A percentile compares a stretch with the other conserved stretches of the same genome.
Conservation (phyloP, 2,113 vertebrate genomes). For the Elanus axillaris region DNA sequence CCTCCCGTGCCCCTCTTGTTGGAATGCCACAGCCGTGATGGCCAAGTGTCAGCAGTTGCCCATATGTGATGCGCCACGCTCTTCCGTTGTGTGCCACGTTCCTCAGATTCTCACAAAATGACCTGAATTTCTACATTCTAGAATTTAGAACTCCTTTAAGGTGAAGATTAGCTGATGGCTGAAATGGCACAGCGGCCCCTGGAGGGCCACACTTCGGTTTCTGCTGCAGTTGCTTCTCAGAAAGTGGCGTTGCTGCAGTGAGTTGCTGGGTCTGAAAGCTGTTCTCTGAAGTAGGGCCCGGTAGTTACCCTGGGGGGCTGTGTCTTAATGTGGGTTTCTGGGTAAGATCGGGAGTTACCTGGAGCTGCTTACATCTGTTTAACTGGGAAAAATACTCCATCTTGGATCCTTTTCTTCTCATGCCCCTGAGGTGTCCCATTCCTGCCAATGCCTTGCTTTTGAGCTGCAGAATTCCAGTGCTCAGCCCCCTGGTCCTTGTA, state of each 20-base stretch:
- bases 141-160: background rate
- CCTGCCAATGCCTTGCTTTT: background rate
- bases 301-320: background rate
- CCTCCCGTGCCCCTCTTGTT: background rate
- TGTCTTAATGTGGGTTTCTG: background rate
- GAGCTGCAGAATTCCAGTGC: background rate
- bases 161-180: background rate
- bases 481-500: background rate
- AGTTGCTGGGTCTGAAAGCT: background rate
- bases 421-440: background rate
- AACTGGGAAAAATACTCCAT: background rate
- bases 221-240: background rate
- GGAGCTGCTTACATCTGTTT: background rate
- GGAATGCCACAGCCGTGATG: background rate
- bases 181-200: background rate
- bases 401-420: background rate
- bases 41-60: background rate
- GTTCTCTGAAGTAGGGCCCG: background rate
- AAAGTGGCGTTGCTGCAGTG: background rate
- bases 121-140: background rate
- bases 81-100: background rate
- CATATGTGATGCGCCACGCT: rapidly evolving
- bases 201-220: background rate
- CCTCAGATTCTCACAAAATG: background rate
- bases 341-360: background rate